These are phyloP conservation scores for Brachionus plicatilis DNA, from an alignment of 1,140 invertebrate genomes.

Conservation along the genomic window DNA sequence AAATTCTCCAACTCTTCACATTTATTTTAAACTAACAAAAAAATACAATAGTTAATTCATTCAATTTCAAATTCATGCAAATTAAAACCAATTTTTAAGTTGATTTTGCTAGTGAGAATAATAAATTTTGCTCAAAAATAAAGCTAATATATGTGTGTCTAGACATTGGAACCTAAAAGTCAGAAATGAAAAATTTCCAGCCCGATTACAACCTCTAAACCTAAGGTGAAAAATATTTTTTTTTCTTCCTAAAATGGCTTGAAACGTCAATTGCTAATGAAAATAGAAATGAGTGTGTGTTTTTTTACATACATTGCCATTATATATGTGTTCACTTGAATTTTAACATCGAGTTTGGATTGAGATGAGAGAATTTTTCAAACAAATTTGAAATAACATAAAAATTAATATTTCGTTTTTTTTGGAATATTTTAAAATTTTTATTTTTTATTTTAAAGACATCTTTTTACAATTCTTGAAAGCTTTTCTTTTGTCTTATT, in stretches of 20 bases:
- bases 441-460: neutral
- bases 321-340: neutral
- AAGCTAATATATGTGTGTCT: neutral
- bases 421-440: neutral
- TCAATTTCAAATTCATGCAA: conserved; percentile 17
- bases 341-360: neutral
- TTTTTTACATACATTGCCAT: neutral
- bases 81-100: conserved; percentile 2
- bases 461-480: neutral
- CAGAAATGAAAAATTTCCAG: neutral
- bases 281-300: neutral
- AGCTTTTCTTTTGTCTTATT: neutral
- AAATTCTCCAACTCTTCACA: neutral
- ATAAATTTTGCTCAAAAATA: neutral
- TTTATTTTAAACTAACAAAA: neutral
- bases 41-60: neutral
- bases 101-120: neutral
- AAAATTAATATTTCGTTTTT: neutral
- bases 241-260: neutral
- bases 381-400: neutral
- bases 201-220: neutral
- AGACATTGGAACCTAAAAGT: neutral
- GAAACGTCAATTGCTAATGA: neutral
- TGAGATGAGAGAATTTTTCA: neutral
- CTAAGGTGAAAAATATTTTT: neutral